Evolutionary conservation across 2,888 invertebrate genomes (phyloP), one percentile per base, ranked within the genome.

Genomic region (Carcina quercana): DNA sequence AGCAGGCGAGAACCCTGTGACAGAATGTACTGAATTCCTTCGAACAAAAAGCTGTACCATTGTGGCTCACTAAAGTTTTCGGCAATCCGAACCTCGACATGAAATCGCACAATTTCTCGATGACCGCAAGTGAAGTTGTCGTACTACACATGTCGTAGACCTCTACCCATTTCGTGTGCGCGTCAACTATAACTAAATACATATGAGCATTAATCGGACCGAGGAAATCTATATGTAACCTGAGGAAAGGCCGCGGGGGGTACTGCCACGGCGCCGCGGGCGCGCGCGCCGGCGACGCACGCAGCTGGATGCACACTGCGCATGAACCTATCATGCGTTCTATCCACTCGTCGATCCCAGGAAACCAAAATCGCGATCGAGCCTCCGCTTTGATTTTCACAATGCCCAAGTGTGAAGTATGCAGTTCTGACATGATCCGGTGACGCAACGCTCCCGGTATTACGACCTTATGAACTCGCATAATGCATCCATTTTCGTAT

Each of bases 381-480:
- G 47, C 49, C 34, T 50, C 49, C 4, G 45, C 40, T 38, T 53
- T 54, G 2, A 36, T 47, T 35, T 51, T 53, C 1, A 49, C 45
- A 5, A 52, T 45, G 1, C 53, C 51, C 8, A 49, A 31, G 38
- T 53, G 50, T 3, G 46, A 41, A 3, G 13, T 26, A 25, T 47
- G 47, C 12, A 49, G 11, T 15, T 48, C 46, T 0, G 6, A 14
- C 11, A 46, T 20, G 25, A 45, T 22, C 12, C 5, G 29, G 2
- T 24, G 6, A 5, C 31, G 32, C 13, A 51, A 35, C 3, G 13
- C 15, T 8, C 34, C 32, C 0, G 51, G 51, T 17, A 50, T 33
- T 1, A 52, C 42, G 5, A 50, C 35, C 26, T 48, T 45, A 26
- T 52, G 47, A 3, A 47, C 50, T 14, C 47, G 25, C 43, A 50